Base-by-base conservation (phyloP, 1,140 invertebrate species). In the Anastrepha obliqua region DNA sequence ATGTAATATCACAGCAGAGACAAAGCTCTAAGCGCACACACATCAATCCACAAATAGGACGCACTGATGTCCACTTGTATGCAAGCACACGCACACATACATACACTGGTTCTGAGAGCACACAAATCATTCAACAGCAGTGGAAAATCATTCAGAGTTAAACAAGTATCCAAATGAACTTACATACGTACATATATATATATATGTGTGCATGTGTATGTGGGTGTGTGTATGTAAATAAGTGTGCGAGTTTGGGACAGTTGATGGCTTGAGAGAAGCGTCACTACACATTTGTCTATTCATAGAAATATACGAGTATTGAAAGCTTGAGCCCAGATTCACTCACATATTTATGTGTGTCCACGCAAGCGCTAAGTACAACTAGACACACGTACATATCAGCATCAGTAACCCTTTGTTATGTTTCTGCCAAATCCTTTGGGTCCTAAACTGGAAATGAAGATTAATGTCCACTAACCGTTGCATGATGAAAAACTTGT, bases 361-460 rank as follows among this genome's bases (percentile, higher is more conserved):
- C n/a, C 64, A 67, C 3, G 44, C 39, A 74, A 42, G 15, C 29
- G 11, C 3, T 44, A 47, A n/a, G n/a, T 42, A 47, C 20, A 67
- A 67, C 65, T 67, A 20, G 65, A 67, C 42, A 74, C 11, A 17
- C 44, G 51, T 55, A 55, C 11, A 55, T 55, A 55, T 55, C 6
- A 8, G 51, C 51, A 55, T 55, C 6, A 55, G 11, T 55, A 44
- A 17, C n/a, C 13, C 67, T 74, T 81, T n/a, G 17, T 29, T 81
- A 29, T n/a, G 13, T 55, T 81, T 81, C 6, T 17, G 6, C 2
- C 51, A 81, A 81, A 20, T 81, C 74, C 74, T 81, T 81, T 81
- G 74, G 47, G 74, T 42, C 17, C 47, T 5, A 9, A n/a, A 29
- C 74, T 81, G 74, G 74, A 81, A 81, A 81, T 81, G 44, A 81